Conservation (phyloP, 2,888 invertebrate species). For the Drosophila histrio region DNA sequence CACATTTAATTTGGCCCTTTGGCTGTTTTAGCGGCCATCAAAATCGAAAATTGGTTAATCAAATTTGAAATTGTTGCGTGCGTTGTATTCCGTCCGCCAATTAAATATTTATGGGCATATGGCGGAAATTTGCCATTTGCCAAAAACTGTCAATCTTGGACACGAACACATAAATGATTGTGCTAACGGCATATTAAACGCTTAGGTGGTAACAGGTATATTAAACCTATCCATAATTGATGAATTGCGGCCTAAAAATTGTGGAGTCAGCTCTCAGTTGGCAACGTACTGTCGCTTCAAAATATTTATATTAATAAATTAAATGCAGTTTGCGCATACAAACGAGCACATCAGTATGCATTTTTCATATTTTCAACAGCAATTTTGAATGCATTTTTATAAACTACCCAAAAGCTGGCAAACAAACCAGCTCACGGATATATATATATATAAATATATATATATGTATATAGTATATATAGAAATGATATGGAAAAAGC, state of each 20-base stretch:
- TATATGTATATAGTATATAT: conserved; percentile 33
- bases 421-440: conserved; percentile 9
- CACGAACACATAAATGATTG: conserved; percentile 3
- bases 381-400: conserved; percentile 57
- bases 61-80: conserved; percentile 29
- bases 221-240: conserved; percentile 37
- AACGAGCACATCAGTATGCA: conserved; percentile 74
- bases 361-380: conserved; percentile 61
- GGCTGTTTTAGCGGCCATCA: conserved; percentile 22
- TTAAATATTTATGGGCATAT: conserved; percentile 41
- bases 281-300: conserved; percentile 12
- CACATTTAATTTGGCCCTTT: conserved; percentile 29
- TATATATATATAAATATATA: conserved; percentile 5
- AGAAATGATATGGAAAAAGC: conserved; percentile 74
- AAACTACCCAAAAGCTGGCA: conserved; percentile 38
- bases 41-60: conserved; percentile 48
- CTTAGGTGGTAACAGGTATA: conserved; percentile 29
- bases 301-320: conserved; percentile 73
- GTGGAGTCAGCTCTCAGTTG: conserved; percentile 9
- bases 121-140: conserved; percentile 21
- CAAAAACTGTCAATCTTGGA: conserved; percentile 37
- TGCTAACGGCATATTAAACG: conserved; percentile 44
- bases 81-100: conserved; percentile 19
- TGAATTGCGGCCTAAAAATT: conserved; percentile 30
- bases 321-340: conserved; percentile 74